Base-by-base conservation (phyloP, 2,888 invertebrate species). In the Eupithecia insigniata region DNA sequence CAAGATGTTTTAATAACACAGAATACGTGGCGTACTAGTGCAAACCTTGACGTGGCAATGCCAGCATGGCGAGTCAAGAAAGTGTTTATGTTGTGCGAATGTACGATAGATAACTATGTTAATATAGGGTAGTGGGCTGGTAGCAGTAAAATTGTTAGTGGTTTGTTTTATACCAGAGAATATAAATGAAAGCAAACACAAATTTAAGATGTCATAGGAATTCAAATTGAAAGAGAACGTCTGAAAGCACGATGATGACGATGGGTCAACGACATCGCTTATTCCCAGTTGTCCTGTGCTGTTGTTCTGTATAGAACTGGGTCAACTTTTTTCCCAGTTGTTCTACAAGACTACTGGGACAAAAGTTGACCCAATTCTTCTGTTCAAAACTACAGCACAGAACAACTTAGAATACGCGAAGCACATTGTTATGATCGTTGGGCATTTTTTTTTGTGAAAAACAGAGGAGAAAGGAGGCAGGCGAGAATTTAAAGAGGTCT, bases 1-100 rank as follows among this genome's bases (percentile, higher is more conserved):
- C n/a, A 51, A 46, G 51, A 51, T 51, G 51, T 51, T 51, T 51
- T 51, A 51, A 22, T 22, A 51, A 22, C 51, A 51, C 22, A n/a
- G 43, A 46, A 51, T 22, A 55, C 55, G 55, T 58, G 28, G 58
- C 58, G 16, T 60, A 30, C 60, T 60, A 28, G 30, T 6, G 28
- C 30, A 60, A 60, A 60, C 60, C 30, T 16, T 30, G 60, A 60
- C 60, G 60, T 60, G 58, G 60, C 30, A 2, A 8, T 18, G 28
- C 58, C 55, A 58, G 26, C 58, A 26, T 26, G 28, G 58, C 58
- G 28, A 28, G 30, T 28, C 16, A 30, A 55, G 55, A 26, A 55
- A 55, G 12, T 55, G 26, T 55, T 55, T 26, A 4, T 22, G 12
- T 14, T 55, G 14, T 55, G 55, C 26, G 12, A 55, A 55, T 55